These are phyloP conservation scores for Pogonocherus hispidulus DNA, from an alignment of 2,888 invertebrate species.

Conservation along the genomic window DNA sequence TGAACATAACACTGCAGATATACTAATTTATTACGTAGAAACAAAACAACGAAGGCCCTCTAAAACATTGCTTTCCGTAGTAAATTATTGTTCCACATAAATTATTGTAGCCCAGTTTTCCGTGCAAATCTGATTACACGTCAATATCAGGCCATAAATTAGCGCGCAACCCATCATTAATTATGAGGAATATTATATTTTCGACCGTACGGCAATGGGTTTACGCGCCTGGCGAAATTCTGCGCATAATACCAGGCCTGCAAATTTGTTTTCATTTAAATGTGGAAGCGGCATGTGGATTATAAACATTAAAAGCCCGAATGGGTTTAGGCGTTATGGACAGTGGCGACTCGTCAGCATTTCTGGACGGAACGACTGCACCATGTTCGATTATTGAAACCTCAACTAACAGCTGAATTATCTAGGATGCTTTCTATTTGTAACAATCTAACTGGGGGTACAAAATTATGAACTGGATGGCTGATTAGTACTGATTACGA, in stretches of 20 bases:
- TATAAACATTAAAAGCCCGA: background rate
- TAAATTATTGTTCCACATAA: background rate
- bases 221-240: too few species aligned
- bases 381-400: too few species aligned
- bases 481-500: too few species aligned
- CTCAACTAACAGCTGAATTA: too few species aligned
- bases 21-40: too few species aligned
- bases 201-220: background rate
- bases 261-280: background rate
- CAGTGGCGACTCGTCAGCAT: too few species aligned
- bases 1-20: too few species aligned
- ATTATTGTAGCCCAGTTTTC: background rate
- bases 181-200: background rate
- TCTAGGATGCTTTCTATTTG: too few species aligned
- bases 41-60: background rate
- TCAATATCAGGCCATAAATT: constrained; percentile 2
- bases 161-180: background rate
- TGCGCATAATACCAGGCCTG: background rate
- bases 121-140: background rate
- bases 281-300: background rate
- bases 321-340: background rate
- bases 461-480: too few species aligned
- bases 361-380: too few species aligned
- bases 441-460: too few species aligned
- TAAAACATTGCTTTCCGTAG: background rate